Conservation (phyloP, 2,888 invertebrate genomes). For the Cacoxenus indagator region DNA sequence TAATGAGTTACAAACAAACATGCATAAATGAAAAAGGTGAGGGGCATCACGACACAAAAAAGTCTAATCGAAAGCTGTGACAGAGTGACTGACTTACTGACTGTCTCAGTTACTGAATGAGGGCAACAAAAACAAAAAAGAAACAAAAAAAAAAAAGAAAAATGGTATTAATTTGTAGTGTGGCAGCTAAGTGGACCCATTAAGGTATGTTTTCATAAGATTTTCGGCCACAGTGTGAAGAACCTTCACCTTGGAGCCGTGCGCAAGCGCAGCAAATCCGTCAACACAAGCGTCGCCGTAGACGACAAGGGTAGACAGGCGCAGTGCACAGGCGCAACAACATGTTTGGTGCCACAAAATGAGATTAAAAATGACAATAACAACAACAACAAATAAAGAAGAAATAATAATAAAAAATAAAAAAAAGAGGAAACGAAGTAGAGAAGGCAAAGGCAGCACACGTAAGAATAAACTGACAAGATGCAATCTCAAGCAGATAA, state of each 20-base stretch:
- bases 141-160: not conserved
- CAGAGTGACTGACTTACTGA: no score
- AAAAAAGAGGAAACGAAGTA: not conserved
- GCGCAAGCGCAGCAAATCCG: slow-evolving; percentile 25
- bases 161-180: slow-evolving; percentile 32
- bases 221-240: slow-evolving; percentile 22
- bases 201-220: slow-evolving; percentile 32
- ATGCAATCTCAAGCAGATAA: slow-evolving; percentile 54
- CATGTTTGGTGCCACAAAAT: slow-evolving; percentile 26
- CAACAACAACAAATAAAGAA: slow-evolving; percentile 5
- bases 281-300: slow-evolving; percentile 25
- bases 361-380: slow-evolving; percentile 25
- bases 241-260: slow-evolving; percentile 9
- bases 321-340: not conserved
- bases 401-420: not conserved
- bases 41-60: slow-evolving; percentile 11
- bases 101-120: no score
- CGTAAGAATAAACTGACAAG: slow-evolving; percentile 40
- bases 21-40: not conserved
- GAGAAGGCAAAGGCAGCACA: slow-evolving; percentile 21
- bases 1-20: slow-evolving; percentile 26
- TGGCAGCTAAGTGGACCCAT: slow-evolving; percentile 36
- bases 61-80: not conserved
- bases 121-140: no score
- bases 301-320: not conserved